A percentile compares a stretch with the other conserved stretches of the same genome.
Conservation (phyloP, 2,113 vertebrate species). For the Dolichotis patagonum region DNA sequence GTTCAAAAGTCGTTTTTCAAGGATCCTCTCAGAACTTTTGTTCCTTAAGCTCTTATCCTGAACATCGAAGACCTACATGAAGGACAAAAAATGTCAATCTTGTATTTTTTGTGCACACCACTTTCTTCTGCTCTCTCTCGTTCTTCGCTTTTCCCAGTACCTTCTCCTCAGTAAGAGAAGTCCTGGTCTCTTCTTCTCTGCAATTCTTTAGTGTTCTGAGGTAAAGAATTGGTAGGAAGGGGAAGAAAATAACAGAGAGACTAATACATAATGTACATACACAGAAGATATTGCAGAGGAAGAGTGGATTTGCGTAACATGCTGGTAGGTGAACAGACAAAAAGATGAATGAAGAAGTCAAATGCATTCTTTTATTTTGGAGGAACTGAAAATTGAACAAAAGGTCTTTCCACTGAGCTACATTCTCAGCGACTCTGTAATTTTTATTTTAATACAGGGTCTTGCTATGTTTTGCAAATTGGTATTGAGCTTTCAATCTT, state of each 20-base stretch:
- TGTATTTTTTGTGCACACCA: background rate
- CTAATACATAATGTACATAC: too few species aligned
- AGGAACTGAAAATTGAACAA: background rate
- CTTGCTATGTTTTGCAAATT: background rate
- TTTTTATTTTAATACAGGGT: background rate
- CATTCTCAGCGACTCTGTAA: background rate
- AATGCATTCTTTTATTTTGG: background rate
- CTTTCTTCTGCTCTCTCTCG: too few species aligned
- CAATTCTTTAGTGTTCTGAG: background rate
- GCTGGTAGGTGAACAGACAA: background rate
- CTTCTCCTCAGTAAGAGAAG: background rate
- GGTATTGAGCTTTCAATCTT: background rate
- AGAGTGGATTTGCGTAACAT: background rate
- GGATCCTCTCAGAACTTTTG: background rate
- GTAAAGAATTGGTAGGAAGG: background rate
- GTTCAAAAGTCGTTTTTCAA: background rate
- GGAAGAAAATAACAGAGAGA: background rate
- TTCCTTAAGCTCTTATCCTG: background rate
- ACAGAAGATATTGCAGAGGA: background rate
- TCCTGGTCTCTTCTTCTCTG: background rate
- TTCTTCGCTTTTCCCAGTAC: background rate
- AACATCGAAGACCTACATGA: background rate
- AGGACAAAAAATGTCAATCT: background rate
- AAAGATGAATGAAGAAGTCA: background rate
- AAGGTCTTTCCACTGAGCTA: background rate